phyloP scores from a whole-genome alignment of 2,797 vertebrate species.

The Petrocephalus sullivani region DNA sequence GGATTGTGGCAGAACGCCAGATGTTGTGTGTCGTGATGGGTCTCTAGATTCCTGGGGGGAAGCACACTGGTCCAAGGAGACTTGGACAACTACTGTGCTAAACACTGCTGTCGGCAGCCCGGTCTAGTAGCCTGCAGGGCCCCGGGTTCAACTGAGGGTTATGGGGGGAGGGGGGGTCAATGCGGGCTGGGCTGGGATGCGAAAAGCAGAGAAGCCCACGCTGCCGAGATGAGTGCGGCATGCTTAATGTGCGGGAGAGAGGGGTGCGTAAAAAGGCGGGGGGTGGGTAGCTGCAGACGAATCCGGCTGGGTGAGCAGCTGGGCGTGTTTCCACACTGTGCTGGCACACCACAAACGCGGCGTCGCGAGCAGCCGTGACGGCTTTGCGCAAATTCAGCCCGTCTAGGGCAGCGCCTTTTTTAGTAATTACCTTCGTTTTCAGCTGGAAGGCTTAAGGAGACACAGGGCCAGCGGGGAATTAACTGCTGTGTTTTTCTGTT shows the following conservation, averaged over 20 bases:
- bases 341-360: background rate
- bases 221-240: background rate
- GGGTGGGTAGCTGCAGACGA: background rate
- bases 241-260: background rate
- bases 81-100: background rate
- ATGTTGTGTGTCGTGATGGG: background rate
- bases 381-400: background rate
- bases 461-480: background rate
- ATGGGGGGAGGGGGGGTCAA: background rate
- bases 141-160: background rate
- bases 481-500: background rate
- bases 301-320: background rate
- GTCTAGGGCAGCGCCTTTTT: background rate
- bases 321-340: background rate
- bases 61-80: background rate
- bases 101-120: background rate
- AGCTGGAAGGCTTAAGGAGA: conserved; percentile 5
- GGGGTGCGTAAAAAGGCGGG: background rate
- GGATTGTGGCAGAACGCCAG: background rate
- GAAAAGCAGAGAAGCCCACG: background rate
- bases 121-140: background rate
- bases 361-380: too few relatives aligned
- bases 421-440: conserved; percentile 14
- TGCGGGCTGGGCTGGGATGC: background rate
- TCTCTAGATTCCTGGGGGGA: background rate